Evolutionary conservation across 2,113 vertebrate genomes (phyloP), one percentile per base, ranked within the genome.

Genomic region (Perca flavescens): DNA sequence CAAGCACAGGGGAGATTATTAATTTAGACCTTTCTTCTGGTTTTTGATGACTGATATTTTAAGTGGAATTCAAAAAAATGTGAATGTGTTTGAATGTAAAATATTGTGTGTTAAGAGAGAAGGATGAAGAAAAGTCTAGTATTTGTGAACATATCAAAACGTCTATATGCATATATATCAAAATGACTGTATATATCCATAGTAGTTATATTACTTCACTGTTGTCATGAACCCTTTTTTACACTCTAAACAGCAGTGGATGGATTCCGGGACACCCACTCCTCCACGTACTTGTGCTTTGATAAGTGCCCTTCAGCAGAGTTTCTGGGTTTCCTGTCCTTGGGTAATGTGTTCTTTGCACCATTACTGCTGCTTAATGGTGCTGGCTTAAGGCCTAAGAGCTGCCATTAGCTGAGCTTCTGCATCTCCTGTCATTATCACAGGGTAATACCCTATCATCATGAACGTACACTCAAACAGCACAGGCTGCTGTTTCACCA

Each of bases 311-410:
- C 63, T 86, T 88, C 73, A 86, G 75, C 34, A 22, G 61, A 64
- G 16, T 70, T 74, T 65, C 56, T 79, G 52, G 68, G 75, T 77
- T 89, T 88, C 83, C 74, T 80, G 69, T 73, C 52, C 80, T 73
- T 75, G 58, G 54, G 47, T 52, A 49, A 68, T 58, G 40, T 12
- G 50, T 65, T 76, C 66, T 86, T 61, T 90, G 85, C 81, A 82
- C 71, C 82, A 83, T 85, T 85, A 88, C 80, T 9, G 56, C 83
- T 86, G 77, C 78, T 74, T 84, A 86, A 92, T 86, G 81, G 76
- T 21, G 49, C 80, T 67, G 78, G 78, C 54, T 76, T 66, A 3
- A 69, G 43, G 62, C 71, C 81, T 70, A 54, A 90, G 68, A 89
- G 86, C 71, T 60, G 69, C 87, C 56, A 89, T 89, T 90, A 92